Percentiles rank a stretch among this genome's conserved stretches.
Evolutionary conservation across 2,888 invertebrate genomes (phyloP).

Genomic region (Noctua comes): DNA sequence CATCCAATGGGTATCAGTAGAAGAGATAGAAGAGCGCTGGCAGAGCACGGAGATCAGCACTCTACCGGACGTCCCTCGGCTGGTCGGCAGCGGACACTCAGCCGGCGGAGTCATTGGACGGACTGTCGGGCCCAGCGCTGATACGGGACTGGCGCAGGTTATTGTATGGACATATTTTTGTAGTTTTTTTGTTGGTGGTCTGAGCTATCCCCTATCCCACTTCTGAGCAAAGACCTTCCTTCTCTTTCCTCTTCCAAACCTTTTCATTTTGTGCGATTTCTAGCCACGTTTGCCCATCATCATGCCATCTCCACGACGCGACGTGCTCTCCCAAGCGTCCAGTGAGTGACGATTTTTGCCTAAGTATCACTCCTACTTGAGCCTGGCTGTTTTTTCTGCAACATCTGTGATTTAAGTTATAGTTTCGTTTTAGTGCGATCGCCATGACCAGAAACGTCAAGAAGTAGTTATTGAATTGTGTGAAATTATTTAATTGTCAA

Average conservation of each 20-base stretch:
- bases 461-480: neutral
- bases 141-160: constrained; percentile 86
- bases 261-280: neutral
- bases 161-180: neutral
- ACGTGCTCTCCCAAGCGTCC: neutral
- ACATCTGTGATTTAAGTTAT: too few relatives aligned
- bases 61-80: constrained; percentile 95
- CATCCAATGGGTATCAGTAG: constrained; percentile 98
- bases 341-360: neutral
- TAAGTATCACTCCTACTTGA: neutral
- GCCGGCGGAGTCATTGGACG: constrained; percentile 99
- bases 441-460: neutral
- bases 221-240: neutral
- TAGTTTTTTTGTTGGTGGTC: neutral
- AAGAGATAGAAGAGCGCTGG: constrained; percentile 96
- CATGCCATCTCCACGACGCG: neutral
- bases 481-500: neutral
- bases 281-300: neutral
- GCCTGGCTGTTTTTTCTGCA: neutral
- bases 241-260: neutral
- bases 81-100: constrained; percentile 98
- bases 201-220: neutral
- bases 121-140: constrained; percentile 94
- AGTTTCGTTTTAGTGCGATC: neutral
- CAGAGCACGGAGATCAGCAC: constrained; percentile 94